Percentiles rank a stretch among this genome's conserved stretches.
These are phyloP conservation scores for Coenonympha arcania DNA, from an alignment of 2,888 invertebrate genomes.

Conservation along the genomic window DNA sequence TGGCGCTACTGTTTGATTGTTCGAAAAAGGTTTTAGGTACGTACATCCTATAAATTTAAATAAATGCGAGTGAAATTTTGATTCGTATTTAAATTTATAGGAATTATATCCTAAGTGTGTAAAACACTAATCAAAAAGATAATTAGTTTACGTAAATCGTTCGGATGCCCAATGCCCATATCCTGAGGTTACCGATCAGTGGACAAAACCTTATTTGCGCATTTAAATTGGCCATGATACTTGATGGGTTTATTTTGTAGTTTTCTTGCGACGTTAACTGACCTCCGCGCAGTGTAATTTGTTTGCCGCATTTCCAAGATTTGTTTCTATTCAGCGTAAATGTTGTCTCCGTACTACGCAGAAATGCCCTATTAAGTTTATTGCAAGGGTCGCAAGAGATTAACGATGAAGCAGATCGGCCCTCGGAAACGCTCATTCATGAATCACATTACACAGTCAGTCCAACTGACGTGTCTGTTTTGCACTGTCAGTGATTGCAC, in stretches of 20 bases:
- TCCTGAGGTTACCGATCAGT: neutral
- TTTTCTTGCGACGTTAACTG: constrained; percentile 1
- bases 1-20: too few relatives aligned
- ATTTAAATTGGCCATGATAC: constrained; percentile 7
- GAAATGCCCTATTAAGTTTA: constrained; percentile 15
- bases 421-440: neutral
- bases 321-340: constrained; percentile 18
- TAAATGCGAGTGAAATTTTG: too few relatives aligned
- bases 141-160: too few relatives aligned
- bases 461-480: too few relatives aligned
- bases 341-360: constrained; percentile 15
- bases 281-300: constrained; percentile 12
- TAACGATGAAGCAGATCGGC: neutral
- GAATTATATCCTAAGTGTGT: too few relatives aligned
- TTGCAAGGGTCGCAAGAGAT: neutral
- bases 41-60: too few relatives aligned
- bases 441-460: too few relatives aligned
- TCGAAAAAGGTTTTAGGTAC: too few relatives aligned
- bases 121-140: too few relatives aligned
- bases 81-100: too few relatives aligned
- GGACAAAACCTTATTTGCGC: constrained; percentile 3
- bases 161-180: too few relatives aligned
- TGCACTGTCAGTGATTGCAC: too few relatives aligned
- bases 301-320: constrained; percentile 22
- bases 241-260: constrained; percentile 6